A percentile compares a stretch with the other conserved stretches of the same genome.
Evolutionary conservation across 2,888 invertebrate genomes (phyloP).

Genomic region (Empis livida): DNA sequence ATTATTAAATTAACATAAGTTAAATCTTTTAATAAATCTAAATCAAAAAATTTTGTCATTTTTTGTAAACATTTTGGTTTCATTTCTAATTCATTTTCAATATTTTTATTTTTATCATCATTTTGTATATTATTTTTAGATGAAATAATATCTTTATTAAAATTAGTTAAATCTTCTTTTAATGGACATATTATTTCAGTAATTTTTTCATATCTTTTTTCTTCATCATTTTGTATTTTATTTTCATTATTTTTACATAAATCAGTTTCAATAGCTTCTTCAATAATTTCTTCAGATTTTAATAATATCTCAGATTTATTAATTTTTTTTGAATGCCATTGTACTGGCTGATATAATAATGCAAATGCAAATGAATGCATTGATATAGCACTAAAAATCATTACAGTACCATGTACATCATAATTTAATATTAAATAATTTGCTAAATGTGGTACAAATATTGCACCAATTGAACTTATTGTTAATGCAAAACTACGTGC

Average conservation of each 20-base stretch:
- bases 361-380: conserved; percentile 54
- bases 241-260: conserved; percentile 33
- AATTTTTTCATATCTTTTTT: conserved; percentile 13
- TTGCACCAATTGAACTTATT: conserved; percentile 57
- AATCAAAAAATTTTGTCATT: conserved; percentile 52
- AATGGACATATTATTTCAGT: neutral
- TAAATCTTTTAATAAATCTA: conserved; percentile 53
- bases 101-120: conserved; percentile 18
- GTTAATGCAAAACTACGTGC: conserved; percentile 63
- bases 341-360: conserved; percentile 57
- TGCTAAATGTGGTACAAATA: conserved; percentile 58
- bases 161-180: no score
- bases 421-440: conserved; percentile 46
- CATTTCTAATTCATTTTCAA: conserved; percentile 21
- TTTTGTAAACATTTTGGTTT: conserved; percentile 36
- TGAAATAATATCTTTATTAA: no score
- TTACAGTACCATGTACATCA: conserved; percentile 52
- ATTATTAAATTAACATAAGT: conserved; percentile 58
- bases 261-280: neutral
- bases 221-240: conserved; percentile 23
- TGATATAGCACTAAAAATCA: conserved; percentile 53
- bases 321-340: conserved; percentile 17
- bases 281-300: neutral
- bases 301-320: neutral
- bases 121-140: no score